A percentile compares a stretch with the other conserved stretches of the same genome.
phyloP scores from a whole-genome alignment of 2,888 invertebrate species.

The Argyresthia albistria region DNA sequence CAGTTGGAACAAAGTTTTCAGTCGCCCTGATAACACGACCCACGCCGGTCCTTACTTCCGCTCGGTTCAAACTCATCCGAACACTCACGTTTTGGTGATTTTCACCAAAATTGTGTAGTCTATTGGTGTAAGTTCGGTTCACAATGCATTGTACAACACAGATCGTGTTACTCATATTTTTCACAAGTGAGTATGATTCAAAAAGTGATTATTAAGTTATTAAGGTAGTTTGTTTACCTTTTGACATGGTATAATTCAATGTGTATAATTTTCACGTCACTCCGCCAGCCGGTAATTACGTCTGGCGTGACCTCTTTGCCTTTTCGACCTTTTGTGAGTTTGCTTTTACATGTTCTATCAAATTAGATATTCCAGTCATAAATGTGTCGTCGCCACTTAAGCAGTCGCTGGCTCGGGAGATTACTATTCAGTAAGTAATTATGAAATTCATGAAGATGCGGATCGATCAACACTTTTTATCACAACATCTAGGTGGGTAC shows the following conservation, averaged over 20 bases:
- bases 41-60: neutral
- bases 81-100: neutral
- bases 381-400: too few species aligned
- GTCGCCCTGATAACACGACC: neutral
- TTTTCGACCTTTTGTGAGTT: neutral
- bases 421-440: too few species aligned
- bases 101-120: too few species aligned
- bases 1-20: neutral
- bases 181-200: conserved; percentile 41
- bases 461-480: too few species aligned
- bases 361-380: too few species aligned
- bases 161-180: conserved; percentile 45
- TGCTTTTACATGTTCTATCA: neutral
- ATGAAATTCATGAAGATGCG: too few species aligned
- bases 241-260: neutral
- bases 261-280: neutral
- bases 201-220: neutral
- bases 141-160: conserved; percentile 42
- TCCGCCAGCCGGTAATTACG: neutral
- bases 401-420: too few species aligned
- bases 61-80: neutral
- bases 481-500: too few species aligned
- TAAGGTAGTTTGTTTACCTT: neutral
- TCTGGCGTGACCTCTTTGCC: neutral
- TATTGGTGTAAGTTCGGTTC: too few species aligned